Conservation (phyloP, 64 coral and sea anemone genomes). For the Pachyseris speciosa region DNA sequence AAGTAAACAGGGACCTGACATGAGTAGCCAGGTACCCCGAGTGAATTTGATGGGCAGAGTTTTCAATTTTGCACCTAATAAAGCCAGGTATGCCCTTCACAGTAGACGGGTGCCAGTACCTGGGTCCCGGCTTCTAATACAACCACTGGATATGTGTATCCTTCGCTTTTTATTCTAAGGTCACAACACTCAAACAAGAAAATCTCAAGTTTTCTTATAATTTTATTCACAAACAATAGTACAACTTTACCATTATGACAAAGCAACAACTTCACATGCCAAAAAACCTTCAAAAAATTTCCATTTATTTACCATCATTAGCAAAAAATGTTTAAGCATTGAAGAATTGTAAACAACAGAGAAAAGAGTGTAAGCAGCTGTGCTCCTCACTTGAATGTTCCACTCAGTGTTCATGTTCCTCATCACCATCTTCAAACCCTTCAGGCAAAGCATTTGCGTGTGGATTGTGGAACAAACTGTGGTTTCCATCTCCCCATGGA, state of each 20-base stretch:
- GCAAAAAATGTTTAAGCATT: too few relatives aligned
- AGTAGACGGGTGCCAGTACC: too few relatives aligned
- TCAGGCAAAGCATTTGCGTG: conserved; percentile 94
- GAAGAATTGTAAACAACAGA: not conserved
- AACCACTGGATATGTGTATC: too few relatives aligned
- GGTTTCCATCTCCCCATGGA: conserved; percentile 98
- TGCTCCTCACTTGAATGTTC: not conserved
- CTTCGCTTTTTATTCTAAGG: too few relatives aligned
- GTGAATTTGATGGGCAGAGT: too few relatives aligned
- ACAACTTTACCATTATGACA: not conserved
- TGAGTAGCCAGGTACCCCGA: too few relatives aligned
- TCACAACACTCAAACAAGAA: not conserved
- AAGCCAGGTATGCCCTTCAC: too few relatives aligned
- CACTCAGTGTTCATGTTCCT: conserved; percentile 4
- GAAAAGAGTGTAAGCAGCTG: not conserved
- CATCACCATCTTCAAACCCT: conserved; percentile 84
- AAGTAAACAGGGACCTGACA: too few relatives aligned
- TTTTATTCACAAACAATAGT: not conserved
- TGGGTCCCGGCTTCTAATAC: too few relatives aligned
- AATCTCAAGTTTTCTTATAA: not conserved
- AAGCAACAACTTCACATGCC: not conserved
- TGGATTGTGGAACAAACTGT: conserved; percentile 88
- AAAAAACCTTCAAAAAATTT: too few relatives aligned
- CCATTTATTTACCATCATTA: too few relatives aligned
- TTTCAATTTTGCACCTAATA: too few relatives aligned